phyloP scores from a whole-genome alignment of 2,797 vertebrate genomes.

The Ciconia nigra region DNA sequence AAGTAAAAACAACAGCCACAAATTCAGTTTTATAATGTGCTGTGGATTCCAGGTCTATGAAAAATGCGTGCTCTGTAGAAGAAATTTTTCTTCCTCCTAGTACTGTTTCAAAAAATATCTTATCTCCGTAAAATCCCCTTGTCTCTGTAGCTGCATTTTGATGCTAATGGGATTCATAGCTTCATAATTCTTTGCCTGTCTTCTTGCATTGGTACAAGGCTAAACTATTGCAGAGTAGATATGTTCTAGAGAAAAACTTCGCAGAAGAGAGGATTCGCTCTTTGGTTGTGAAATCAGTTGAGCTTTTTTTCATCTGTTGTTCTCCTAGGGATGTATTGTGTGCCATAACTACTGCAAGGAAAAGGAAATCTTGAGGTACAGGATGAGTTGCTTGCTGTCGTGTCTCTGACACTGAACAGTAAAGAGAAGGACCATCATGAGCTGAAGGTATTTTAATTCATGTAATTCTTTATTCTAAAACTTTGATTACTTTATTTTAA shows the following conservation, averaged over 20 bases:
- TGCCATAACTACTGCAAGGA: not conserved
- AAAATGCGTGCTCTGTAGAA: not conserved
- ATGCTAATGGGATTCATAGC: slow-evolving; percentile 33
- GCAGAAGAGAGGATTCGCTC: not conserved
- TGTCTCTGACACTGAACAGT: not conserved
- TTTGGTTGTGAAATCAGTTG: not conserved
- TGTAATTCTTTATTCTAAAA: not conserved
- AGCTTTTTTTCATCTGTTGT: not conserved
- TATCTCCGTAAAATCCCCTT: not conserved
- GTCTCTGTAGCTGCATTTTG: not conserved
- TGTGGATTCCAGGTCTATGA: not conserved
- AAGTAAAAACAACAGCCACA: not conserved
- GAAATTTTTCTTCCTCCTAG: not conserved
- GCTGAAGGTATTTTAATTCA: not conserved
- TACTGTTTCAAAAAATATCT: not conserved
- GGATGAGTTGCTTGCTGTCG: not conserved
- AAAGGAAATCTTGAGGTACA: not conserved
- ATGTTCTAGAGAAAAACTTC: not conserved
- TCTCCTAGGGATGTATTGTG: not conserved
- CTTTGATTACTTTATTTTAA: not conserved
- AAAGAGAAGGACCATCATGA: not conserved
- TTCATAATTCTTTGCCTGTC: slow-evolving; percentile 19
- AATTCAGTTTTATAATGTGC: not conserved
- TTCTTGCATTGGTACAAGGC: not conserved
- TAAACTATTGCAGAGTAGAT: not conserved